Base-by-base conservation (phyloP, 2,797 vertebrate species). In the Labroides dimidiatus region DNA sequence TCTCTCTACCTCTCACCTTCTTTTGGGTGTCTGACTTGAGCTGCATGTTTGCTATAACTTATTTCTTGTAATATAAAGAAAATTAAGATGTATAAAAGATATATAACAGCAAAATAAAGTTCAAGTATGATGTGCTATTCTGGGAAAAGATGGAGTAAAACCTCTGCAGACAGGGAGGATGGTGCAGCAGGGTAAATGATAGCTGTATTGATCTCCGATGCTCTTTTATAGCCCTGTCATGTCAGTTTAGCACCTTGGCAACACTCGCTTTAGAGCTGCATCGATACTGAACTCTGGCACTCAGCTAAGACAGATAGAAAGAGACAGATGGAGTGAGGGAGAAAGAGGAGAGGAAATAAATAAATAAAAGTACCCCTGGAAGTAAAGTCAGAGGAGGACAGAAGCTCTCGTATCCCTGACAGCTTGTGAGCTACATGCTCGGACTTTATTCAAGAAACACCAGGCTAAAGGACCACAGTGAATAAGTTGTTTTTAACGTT, bases 221-320 rank as follows among this genome's bases (percentile, higher is more conserved):
- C 79, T 86, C 75, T 80, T 90, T 90, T 88, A 88, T 75, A 59
- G 88, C 81, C 82, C 79, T 64, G 85, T 86, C 85, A 75, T 88
- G 87, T 89, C 90, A 84, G 84, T 90, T 93, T 92, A 90, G 85
- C 88, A 83, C 85, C 86, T 85, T 72, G 72, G 84, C 86, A 90
- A 92, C 88, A 85, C 77, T 77, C 5, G 12, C 80, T 84, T 84
- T 85, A 78, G 56, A 71, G 84, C 52, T 30, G n/a, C 85, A 85
- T 91, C 90, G 77, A 92, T 92, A 90, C 64, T 61, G 49, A 82
- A 84, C 74, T 82, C 77, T 75, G 84, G 82, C 72, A 60, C 72
- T 77, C 64, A 50, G 75, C 60, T 49, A 47, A 50, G 75, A 79
- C 60, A 41, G 74, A 77, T 42, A 62, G 66, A 72, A 54, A 56